A percentile compares a stretch with the other conserved stretches of the same genome.
These are phyloP conservation scores for Metellina segmentata DNA, from an alignment of 2,888 invertebrate species.

Conservation along the genomic window DNA sequence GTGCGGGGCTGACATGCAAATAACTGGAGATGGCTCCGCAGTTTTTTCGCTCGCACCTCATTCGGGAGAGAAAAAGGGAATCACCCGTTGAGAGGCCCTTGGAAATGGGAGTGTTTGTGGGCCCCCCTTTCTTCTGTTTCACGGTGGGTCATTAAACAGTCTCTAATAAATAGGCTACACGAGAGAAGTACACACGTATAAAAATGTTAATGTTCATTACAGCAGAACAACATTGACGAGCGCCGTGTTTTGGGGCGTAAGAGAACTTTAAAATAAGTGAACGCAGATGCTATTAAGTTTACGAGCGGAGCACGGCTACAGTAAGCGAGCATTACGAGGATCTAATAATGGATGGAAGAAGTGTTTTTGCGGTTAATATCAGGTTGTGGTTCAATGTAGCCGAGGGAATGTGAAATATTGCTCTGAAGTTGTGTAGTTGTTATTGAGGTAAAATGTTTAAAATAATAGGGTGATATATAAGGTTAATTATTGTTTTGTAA, in stretches of 20 bases:
- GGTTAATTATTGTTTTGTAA: not conserved
- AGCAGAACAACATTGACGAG: constrained; percentile 12
- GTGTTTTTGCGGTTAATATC: not conserved
- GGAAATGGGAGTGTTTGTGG: constrained; percentile 32
- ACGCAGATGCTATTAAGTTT: constrained; percentile 13
- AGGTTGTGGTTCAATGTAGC: not conserved
- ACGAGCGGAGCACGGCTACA: not conserved
- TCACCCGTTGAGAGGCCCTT: constrained; percentile 10
- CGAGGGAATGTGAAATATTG: too few relatives aligned
- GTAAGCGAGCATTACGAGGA: not conserved
- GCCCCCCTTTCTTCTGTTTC: constrained; percentile 4
- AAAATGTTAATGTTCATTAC: constrained; percentile 32
- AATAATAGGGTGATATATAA: not conserved
- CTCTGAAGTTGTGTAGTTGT: not conserved
- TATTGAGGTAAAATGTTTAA: not conserved
- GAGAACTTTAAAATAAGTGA: constrained; percentile 2
- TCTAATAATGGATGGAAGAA: not conserved
- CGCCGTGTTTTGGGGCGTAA: constrained; percentile 4
- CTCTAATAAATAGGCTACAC: constrained; percentile 38
- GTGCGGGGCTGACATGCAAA: constrained; percentile 62
- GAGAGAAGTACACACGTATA: constrained; percentile 2
- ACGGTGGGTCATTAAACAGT: constrained; percentile 9
- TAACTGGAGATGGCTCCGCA: constrained; percentile 20
- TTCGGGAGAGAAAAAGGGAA: not conserved
- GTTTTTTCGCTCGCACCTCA: constrained; percentile 8